These are phyloP conservation scores for Tetheella fluctuosa DNA, from an alignment of 2,888 invertebrate species.

Conservation along the genomic window DNA sequence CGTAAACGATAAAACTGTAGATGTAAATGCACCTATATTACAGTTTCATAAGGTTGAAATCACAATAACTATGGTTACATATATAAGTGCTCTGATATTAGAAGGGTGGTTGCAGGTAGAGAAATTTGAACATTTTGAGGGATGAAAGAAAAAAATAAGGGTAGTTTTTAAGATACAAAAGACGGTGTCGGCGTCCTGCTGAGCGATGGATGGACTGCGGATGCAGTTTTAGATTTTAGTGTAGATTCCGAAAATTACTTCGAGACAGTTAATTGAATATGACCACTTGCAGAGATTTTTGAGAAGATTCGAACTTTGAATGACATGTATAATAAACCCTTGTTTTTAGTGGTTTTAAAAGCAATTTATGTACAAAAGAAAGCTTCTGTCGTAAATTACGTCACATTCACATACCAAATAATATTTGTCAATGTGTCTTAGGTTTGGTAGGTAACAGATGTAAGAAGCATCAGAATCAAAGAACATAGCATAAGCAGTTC, in stretches of 20 bases:
- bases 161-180: constrained; percentile 78
- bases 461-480: too few relatives aligned
- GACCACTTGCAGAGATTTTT: constrained; percentile 64
- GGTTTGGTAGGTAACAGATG: too few relatives aligned
- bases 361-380: not conserved
- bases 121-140: constrained; percentile 82
- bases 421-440: too few relatives aligned
- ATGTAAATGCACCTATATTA: constrained; percentile 32
- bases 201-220: constrained; percentile 78
- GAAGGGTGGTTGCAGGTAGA: constrained; percentile 73
- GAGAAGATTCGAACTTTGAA: constrained; percentile 41
- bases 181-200: constrained; percentile 79
- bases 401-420: too few relatives aligned
- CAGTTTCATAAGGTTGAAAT: constrained; percentile 36
- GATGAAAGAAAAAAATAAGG: constrained; percentile 80
- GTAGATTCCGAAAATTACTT: constrained; percentile 70
- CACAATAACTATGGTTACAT: constrained; percentile 19
- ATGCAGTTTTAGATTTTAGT: constrained; percentile 78
- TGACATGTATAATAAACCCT: constrained; percentile 30
- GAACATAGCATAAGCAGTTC: too few relatives aligned
- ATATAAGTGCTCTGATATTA: constrained; percentile 30
- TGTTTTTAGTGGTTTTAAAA: constrained; percentile 20
- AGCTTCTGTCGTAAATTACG: not conserved
- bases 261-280: constrained; percentile 76
- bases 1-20: constrained; percentile 31